Base-by-base conservation (phyloP, 1,140 invertebrate species). In the Calycopis cecrops region DNA sequence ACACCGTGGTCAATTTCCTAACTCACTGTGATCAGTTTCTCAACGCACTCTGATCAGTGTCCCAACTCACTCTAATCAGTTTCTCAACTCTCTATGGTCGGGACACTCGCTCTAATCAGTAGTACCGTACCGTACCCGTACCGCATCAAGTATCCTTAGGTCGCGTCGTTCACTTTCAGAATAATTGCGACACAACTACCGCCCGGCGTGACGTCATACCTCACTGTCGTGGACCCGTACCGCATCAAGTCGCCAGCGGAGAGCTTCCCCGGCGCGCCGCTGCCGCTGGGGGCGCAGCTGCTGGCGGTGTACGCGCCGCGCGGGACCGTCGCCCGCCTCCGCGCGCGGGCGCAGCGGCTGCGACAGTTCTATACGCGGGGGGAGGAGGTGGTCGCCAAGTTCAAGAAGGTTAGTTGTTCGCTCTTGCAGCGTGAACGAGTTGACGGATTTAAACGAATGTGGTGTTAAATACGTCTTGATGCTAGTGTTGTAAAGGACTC, bases 191-290 rank as follows among this genome's bases (percentile, higher is more conserved):
- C 94, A 0, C 94, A 96, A 70, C 83, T 96, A 10, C 91, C 90
- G 63, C 89, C 93, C 53, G 90, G 91, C 59, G 81, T 95, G 53
- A 94, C 94, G 2, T 95, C 95, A 65, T 91, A 91, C 69, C 76
- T 96, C 4, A 92, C 94, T 16, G 90, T 95, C 33, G 93, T 93
- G 34, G 94, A 96, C 88, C 94, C 94, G 4, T 94, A 93, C 67
- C 88, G 93, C 67, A 93, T 95, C 71, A 95, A 94, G 82, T 91
- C 92, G 11, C 92, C 94, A 1, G 94, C 93, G 3, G 93, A 95
- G 71, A 88, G 77, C 48, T 79, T 94, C 42, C 62, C 87, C 1
- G 87, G 91, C 58, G 94, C 93, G 65, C 91, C 94, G 55, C 80
- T 95, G 47, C 94, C 94, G 1, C 76, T 92, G 12, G 94, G 94